phyloP scores from a whole-genome alignment of 2,113 vertebrate genomes.

The Charadrius vociferus region DNA sequence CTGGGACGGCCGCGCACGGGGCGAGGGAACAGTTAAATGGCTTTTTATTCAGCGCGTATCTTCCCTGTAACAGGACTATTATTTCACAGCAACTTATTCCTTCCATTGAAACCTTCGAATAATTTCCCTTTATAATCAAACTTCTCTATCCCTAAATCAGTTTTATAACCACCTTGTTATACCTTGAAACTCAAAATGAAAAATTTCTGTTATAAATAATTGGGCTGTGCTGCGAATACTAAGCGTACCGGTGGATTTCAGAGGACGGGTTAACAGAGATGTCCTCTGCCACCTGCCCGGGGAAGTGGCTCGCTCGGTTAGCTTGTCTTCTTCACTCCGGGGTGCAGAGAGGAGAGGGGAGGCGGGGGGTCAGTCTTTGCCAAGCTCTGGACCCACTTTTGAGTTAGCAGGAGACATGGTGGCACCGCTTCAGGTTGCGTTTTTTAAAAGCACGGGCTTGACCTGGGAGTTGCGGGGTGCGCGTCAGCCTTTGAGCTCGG shows the following conservation, averaged over 20 bases:
- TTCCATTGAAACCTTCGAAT: constrained; percentile 4
- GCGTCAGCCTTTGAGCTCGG: background rate
- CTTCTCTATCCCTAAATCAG: constrained; percentile 63
- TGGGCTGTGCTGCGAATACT: constrained; percentile 24
- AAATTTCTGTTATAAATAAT: constrained; percentile 58
- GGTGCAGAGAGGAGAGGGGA: background rate
- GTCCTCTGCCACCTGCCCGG: background rate
- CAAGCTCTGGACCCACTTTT: background rate
- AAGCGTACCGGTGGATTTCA: background rate
- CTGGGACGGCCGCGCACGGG: background rate
- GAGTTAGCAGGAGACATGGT: background rate
- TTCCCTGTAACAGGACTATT: background rate
- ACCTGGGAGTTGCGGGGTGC: background rate
- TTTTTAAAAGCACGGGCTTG: background rate
- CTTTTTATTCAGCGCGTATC: background rate
- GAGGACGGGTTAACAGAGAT: background rate
- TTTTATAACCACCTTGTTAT: constrained; percentile 64
- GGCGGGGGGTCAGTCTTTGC: background rate
- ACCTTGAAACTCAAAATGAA: constrained; percentile 54
- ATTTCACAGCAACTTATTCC: constrained; percentile 33
- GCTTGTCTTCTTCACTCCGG: background rate
- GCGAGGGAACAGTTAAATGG: background rate
- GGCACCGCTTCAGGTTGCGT: background rate
- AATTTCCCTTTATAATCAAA: constrained; percentile 66
- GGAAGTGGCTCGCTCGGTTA: background rate